Evolutionary conservation across 2,113 vertebrate species (phyloP).

Genomic region (Zonotrichia leucophrys): DNA sequence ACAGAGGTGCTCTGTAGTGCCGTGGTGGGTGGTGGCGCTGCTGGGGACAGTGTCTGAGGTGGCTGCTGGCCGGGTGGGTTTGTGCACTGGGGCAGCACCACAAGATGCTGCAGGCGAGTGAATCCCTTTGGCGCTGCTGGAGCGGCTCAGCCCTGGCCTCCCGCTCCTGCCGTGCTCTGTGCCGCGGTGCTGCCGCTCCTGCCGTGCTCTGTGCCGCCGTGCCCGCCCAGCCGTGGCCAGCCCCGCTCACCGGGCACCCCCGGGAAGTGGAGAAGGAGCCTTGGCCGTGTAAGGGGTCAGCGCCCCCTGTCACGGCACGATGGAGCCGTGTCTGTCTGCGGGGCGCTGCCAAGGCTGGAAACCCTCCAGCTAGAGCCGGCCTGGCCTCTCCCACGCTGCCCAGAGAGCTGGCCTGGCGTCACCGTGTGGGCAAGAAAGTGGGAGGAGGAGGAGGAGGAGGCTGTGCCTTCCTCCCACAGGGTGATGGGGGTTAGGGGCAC

Average conservation of each 20-base stretch:
- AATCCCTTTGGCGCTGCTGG: background rate
- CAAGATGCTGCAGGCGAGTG: accelerated
- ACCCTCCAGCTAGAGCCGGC: accelerated
- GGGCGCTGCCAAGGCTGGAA: background rate
- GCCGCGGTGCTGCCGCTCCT: background rate
- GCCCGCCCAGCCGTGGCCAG: background rate
- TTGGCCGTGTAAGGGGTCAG: background rate
- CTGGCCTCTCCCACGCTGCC: background rate
- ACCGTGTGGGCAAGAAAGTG: accelerated
- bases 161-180: background rate
- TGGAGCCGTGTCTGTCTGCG: background rate
- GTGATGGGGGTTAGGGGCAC: background rate
- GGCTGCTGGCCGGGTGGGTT: background rate
- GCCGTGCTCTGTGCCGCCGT: background rate
- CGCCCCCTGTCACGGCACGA: accelerated
- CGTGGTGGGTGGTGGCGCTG: background rate
- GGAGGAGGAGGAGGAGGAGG: background rate
- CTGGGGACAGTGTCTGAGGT: background rate
- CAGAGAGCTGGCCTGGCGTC: accelerated
- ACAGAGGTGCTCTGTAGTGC: background rate
- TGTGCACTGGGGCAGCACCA: accelerated
- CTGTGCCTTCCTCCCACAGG: background rate
- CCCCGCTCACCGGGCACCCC: accelerated
- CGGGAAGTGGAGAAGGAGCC: background rate
- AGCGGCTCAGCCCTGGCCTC: accelerated